Conservation (phyloP, 2,113 vertebrate genomes). For the Motacilla alba region DNA sequence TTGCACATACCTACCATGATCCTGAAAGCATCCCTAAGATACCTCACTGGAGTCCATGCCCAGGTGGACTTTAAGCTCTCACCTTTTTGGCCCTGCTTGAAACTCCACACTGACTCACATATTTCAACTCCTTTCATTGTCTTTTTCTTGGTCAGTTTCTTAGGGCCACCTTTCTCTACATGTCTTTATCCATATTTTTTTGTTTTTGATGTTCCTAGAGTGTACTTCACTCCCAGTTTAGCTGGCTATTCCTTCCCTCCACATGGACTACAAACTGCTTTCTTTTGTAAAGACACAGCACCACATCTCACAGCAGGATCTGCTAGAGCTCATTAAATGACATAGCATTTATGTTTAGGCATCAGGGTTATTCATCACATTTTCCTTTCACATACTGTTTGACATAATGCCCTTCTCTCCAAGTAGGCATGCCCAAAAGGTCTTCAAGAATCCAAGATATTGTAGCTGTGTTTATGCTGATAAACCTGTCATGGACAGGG, state of each 20-base stretch:
- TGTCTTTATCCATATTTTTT: background rate
- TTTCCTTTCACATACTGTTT: background rate
- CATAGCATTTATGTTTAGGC: background rate
- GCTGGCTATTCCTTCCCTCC: background rate
- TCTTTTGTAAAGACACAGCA: background rate
- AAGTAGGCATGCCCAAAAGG: background rate
- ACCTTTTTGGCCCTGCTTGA: background rate
- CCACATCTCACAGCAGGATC: background rate
- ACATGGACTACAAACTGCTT: background rate
- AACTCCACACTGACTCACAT: background rate
- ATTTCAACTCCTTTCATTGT: background rate
- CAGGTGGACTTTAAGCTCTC: background rate
- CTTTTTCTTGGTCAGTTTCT: background rate
- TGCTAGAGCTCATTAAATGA: background rate
- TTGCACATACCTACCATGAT: background rate
- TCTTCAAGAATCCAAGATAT: background rate
- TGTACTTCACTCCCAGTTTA: background rate
- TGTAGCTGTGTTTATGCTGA: background rate
- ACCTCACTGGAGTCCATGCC: background rate
- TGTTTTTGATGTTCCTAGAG: background rate
- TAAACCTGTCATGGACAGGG: background rate
- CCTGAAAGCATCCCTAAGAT: background rate
- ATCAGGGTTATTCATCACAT: background rate
- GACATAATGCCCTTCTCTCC: background rate
- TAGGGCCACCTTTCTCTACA: background rate